Conservation (phyloP, 2,888 invertebrate genomes). For the Dione vanillae region DNA sequence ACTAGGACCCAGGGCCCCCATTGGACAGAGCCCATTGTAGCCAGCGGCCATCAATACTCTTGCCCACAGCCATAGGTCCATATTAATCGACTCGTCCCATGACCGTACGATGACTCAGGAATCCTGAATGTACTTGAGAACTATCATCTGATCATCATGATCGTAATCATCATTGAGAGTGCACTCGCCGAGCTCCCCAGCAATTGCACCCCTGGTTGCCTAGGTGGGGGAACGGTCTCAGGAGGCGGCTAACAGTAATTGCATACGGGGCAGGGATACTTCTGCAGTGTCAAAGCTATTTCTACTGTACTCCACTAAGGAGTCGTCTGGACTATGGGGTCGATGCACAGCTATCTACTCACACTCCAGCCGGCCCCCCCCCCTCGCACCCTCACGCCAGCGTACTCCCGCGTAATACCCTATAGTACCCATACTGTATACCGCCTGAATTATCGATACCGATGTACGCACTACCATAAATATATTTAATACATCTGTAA, state of each 20-base stretch:
- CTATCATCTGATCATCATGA: slow-evolving; percentile 52
- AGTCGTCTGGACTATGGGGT: slow-evolving; percentile 64
- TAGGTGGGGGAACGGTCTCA: slow-evolving; percentile 58
- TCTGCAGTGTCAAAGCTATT: slow-evolving; percentile 56
- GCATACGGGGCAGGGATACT: slow-evolving; percentile 73
- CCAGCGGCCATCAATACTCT: slow-evolving; percentile 51
- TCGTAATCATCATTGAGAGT: slow-evolving; percentile 59
- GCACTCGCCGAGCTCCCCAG: slow-evolving; percentile 59
- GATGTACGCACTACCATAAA: too few relatives aligned
- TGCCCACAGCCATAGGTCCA: slow-evolving; percentile 41
- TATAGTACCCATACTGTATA: too few relatives aligned
- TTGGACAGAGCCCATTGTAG: slow-evolving; percentile 48
- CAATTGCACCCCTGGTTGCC: slow-evolving; percentile 52
- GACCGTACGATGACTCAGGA: slow-evolving; percentile 42
- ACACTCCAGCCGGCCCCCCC: slow-evolving; percentile 75
- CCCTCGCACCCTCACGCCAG: too few relatives aligned
- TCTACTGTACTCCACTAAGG: slow-evolving; percentile 65
- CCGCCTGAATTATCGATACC: too few relatives aligned
- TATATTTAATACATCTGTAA: too few relatives aligned
- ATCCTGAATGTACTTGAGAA: slow-evolving; percentile 41
- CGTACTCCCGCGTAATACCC: too few relatives aligned
- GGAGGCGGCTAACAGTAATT: slow-evolving; percentile 67
- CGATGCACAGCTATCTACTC: slow-evolving; percentile 62
- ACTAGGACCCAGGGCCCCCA: slow-evolving; percentile 44
- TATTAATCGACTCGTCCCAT: slow-evolving; percentile 46